Base-by-base conservation (phyloP, 2,888 invertebrate species). In the Herminia tarsipennalis region DNA sequence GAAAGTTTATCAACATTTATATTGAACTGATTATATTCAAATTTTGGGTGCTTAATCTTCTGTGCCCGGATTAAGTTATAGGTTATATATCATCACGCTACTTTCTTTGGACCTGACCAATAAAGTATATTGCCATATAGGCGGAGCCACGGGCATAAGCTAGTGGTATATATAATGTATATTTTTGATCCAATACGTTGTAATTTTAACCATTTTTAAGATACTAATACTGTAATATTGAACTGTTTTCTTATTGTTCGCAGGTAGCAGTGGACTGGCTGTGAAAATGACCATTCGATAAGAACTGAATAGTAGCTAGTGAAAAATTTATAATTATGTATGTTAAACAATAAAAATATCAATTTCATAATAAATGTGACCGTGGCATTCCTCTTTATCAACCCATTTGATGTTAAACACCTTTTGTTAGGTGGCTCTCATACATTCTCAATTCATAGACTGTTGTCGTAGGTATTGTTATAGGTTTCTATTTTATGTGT, bases 251-350 rank as follows among this genome's bases (percentile, higher is more conserved):
- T n/a, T 57, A 57, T 61, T 62, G 59, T 63, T 71, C 59, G 37
- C 88, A 88, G 88, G 76, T 88, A 88, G 79, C 87, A 83, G 72
- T 64, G 70, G 65, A 55, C 48, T 57, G 70, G 67, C 73, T 73
- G 70, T 74, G 73, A 75, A 72, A 71, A 52, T 56, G 68, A 76
- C 69, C 66, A 75, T 60, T 56, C 56, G 45, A 59, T 63, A 56
- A 72, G 76, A 81, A 80, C 79, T 80, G 81, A 82, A 71, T 48
- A 73, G 55, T 81, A 81, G 80, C 67, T 83, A 83, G 80, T 70
- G 60, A 77, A 65, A 41, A 72, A 70, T 63, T 70, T 65, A 61
- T 64, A 65, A 51, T 40, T 63, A 56, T 69, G 60, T 57, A 66
- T 60, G 56, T 61, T 64, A 51, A 52, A 58, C 48, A 65, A 57